Evolutionary conservation across 2,888 invertebrate species (phyloP).

Genomic region (Agriopis aurantiaria): DNA sequence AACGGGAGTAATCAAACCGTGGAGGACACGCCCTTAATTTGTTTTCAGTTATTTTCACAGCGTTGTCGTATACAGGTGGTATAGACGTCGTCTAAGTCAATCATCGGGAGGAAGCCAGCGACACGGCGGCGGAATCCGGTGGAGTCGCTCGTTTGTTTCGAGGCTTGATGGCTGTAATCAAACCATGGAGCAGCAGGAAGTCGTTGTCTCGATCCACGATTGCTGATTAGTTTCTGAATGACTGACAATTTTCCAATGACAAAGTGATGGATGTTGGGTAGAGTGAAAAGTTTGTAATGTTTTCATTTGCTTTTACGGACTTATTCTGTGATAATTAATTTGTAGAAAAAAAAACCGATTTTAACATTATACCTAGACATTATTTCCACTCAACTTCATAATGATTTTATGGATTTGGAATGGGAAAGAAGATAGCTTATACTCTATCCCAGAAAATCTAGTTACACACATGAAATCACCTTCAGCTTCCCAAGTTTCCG

Average conservation of each 20-base stretch:
- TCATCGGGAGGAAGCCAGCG: constrained; percentile 35
- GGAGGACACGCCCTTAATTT: not conserved
- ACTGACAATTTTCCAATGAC: constrained; percentile 8
- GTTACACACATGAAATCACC: too few species aligned
- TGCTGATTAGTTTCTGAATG: constrained; percentile 21
- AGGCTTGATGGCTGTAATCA: constrained; percentile 33
- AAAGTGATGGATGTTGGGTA: not conserved
- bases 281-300: not conserved
- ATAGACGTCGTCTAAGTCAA: constrained; percentile 23
- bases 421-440: too few species aligned
- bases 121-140: constrained; percentile 35
- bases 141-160: constrained; percentile 26
- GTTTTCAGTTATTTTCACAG: not conserved
- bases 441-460: too few species aligned
- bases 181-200: constrained; percentile 34
- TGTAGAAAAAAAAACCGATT: not conserved
- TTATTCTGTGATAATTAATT: not conserved
- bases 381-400: too few species aligned
- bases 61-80: not conserved
- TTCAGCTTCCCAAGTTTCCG: too few species aligned
- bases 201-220: constrained; percentile 25
- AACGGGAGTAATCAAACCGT: constrained; percentile 34
- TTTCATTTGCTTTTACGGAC: not conserved
- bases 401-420: too few species aligned
- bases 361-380: too few species aligned